A percentile compares a stretch with the other conserved stretches of the same genome.
Evolutionary conservation across 2,113 vertebrate genomes (phyloP).

Genomic region (Ammodytes marinus): DNA sequence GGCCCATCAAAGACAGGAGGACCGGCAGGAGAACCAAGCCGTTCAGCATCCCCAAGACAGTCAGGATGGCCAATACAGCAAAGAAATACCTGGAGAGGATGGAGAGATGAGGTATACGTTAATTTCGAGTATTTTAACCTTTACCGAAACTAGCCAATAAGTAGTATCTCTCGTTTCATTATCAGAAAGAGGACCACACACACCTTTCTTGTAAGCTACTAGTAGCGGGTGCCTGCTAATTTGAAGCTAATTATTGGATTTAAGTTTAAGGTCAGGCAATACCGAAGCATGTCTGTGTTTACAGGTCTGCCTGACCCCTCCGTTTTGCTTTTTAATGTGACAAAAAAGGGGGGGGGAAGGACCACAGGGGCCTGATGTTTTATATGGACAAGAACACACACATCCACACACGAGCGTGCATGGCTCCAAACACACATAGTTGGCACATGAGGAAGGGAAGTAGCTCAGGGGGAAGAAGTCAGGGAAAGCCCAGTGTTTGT

Average conservation of each 20-base stretch:
- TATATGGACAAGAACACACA: not conserved
- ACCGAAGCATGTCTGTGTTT: slow-evolving; percentile 33
- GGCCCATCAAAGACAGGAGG: slow-evolving; percentile 94
- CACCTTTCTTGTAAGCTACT: slow-evolving; percentile 9
- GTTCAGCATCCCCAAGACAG: slow-evolving; percentile 93
- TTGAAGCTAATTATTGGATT: not conserved
- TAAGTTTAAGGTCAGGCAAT: not conserved
- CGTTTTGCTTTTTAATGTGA: not conserved
- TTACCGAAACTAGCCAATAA: no score
- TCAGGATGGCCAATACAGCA: slow-evolving; percentile 93
- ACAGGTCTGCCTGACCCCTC: slow-evolving; percentile 28
- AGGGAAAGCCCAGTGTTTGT: slow-evolving; percentile 77
- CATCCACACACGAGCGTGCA: not conserved
- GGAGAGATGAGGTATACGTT: not conserved
- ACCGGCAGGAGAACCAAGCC: slow-evolving; percentile 96
- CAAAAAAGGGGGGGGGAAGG: not conserved
- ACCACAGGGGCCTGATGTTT: not conserved
- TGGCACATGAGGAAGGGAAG: slow-evolving; percentile 66
- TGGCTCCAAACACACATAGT: slow-evolving; percentile 46
- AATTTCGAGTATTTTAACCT: slow-evolving; percentile 2
- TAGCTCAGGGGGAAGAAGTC: slow-evolving; percentile 71
- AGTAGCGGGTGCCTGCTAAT: not conserved
- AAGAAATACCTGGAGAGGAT: slow-evolving; percentile 92
- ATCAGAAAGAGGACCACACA: not conserved
- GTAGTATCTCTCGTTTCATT: not conserved